Base-by-base conservation (phyloP, 2,888 invertebrate species). In the Anodontia alba region DNA sequence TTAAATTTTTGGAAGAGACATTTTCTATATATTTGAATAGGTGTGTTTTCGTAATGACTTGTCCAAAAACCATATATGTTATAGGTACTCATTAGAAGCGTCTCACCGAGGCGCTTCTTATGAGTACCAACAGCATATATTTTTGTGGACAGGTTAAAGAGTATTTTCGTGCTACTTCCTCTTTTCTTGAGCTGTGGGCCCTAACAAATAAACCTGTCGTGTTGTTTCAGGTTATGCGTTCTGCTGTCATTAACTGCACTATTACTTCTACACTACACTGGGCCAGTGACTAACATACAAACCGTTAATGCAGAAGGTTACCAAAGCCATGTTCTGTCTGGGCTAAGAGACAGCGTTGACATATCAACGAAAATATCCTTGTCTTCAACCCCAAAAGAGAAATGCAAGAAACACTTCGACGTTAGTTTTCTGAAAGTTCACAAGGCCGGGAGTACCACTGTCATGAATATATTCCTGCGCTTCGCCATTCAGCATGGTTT, bases 361-460 rank as follows among this genome's bases (percentile, higher is more conserved):
- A 31, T 15, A 8, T n/a, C 36, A 36, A 8, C 38, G 1, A 42
- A 31, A 20, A 1, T 20, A 10, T n/a, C 46, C 23, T 5, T 17
- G 5, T 0, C 69, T 29, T 8, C 54, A 31, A 57, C 36, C 1
- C 29, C 17, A 0, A 17, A 66, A 26, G 29, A 8, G 17, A 31
- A 29, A 5, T 83, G 83, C 33, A 74, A 7, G 20, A 86, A 83
- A 66, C 62, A 78, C 43, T 33, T 76, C 8, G 72, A 87, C 51
- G 85, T 89, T 20, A 88, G 83, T 43, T 90, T 91, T 76, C 80
- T 91, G 1, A 90, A 92, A 72, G 89, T 90, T 10, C 92, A 92
- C 88, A 91, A 92, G 83, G 86, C 91, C 15, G 92, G 91, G 43
- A 91, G 91, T 69, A 89, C 91, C 31, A 91, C 92, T 0, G 72